Percentiles rank a stretch among this genome's conserved stretches.
Evolutionary conservation across 2,797 vertebrate species (phyloP).

Genomic region (Sebastes oblongus): DNA sequence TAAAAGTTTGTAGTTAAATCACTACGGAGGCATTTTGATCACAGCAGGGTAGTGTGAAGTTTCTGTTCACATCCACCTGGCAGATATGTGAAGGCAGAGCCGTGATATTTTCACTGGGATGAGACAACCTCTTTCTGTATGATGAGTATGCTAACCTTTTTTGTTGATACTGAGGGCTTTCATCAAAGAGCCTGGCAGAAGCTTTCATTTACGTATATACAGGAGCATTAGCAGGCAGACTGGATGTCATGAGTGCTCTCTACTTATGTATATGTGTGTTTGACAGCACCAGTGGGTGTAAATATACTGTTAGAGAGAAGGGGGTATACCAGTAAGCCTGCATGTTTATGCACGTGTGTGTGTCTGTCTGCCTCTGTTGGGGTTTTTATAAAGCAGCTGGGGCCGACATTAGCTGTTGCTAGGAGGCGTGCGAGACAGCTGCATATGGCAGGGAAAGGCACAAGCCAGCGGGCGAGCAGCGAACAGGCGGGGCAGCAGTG

Average conservation of each 20-base stretch:
- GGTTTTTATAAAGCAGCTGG: constrained; percentile 46
- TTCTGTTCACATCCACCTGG: neutral
- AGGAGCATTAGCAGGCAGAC: neutral
- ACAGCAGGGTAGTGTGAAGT: neutral
- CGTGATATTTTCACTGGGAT: constrained; percentile 44
- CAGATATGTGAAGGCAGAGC: constrained; percentile 1
- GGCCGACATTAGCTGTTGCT: constrained; percentile 49
- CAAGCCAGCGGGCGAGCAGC: constrained; percentile 36
- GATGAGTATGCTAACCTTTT: constrained; percentile 54
- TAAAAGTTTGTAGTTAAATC: constrained; percentile 20
- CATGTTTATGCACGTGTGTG: constrained; percentile 1
- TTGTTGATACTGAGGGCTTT: constrained; percentile 29
- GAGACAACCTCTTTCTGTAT: constrained; percentile 1
- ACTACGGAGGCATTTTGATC: constrained; percentile 4
- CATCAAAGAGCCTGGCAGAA: constrained; percentile 29
- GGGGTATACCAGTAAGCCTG: neutral
- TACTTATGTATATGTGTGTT: neutral
- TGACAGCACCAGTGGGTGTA: neutral
- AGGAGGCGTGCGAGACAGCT: constrained; percentile 50
- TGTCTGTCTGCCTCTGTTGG: constrained; percentile 2
- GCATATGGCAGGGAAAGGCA: constrained; percentile 53
- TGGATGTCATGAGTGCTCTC: neutral
- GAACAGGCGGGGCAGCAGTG: constrained; percentile 28
- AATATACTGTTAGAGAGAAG: neutral
- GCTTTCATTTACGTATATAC: constrained; percentile 17